Conservation (phyloP, 2,113 vertebrate genomes). For the Oryzias woworae region DNA sequence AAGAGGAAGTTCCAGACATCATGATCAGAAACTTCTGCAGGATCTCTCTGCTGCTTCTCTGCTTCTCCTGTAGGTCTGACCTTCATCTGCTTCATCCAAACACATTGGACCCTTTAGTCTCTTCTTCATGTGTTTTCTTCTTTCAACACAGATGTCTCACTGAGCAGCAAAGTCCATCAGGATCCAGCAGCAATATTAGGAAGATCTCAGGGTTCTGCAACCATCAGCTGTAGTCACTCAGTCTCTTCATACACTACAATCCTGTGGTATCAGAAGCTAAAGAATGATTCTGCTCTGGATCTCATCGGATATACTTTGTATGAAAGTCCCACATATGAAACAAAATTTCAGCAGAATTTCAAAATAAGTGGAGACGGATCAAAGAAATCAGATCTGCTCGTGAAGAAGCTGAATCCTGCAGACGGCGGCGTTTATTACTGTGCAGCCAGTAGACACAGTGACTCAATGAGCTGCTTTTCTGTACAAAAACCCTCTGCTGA, state of each 20-base stretch:
- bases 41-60: conserved; percentile 23
- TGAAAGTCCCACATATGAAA: rapidly evolving
- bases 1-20: conserved; percentile 4
- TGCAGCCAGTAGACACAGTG: conserved; percentile 55
- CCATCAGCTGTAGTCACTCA: conserved; percentile 36
- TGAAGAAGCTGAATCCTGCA: conserved; percentile 14
- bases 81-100: not conserved
- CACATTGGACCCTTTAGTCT: not conserved
- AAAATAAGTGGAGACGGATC: conserved; percentile 27
- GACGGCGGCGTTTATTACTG: conserved; percentile 62
- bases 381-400: not conserved
- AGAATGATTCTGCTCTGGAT: conserved; percentile 4
- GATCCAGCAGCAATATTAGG: conserved; percentile 18
- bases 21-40: conserved; percentile 19
- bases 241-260: not conserved
- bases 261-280: conserved; percentile 34
- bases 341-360: not conserved
- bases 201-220: not conserved
- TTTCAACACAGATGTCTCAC: conserved; percentile 34
- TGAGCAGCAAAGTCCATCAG: conserved; percentile 36
- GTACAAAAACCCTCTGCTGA: conserved; percentile 38
- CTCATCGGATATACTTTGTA: not conserved
- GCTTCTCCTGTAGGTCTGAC: conserved; percentile 30
- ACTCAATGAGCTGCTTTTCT: not conserved
- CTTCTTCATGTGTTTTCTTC: not conserved